Base-by-base conservation (phyloP, 2,113 vertebrate species). In the Erpornis zantholeuca region DNA sequence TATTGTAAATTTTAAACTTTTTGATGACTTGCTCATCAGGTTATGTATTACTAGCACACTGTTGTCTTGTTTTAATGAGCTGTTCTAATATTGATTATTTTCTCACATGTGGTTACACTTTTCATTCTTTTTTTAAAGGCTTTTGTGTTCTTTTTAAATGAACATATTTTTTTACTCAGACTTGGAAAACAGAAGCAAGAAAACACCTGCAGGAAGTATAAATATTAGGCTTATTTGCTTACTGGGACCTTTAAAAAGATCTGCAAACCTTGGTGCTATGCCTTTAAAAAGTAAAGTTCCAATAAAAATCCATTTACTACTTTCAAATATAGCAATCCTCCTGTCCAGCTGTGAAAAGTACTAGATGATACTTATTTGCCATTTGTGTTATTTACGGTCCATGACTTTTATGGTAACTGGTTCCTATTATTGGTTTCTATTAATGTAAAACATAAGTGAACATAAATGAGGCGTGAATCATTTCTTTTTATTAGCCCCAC, bases 401-500 rank as follows among this genome's bases (percentile, higher is more conserved):
- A 97, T 98, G 98, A 98, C 98, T 98, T 99, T 99, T 99, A 99
- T 98, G 98, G 98, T 98, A 99, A 98, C 98, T 98, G 98, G 98
- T 98, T 99, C 98, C 98, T 99, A 98, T 99, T 99, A 99, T 99
- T 98, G 98, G 98, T 99, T 99, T 99, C 98, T 99, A 98, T 98
- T 98, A 99, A 99, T 99, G 98, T 99, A 98, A 99, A 99, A 99
- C 98, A 99, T 99, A 99, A 99, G 98, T 98, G 98, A 99, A 98
- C 98, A 99, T 98, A 99, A 99, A 99, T 99, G 98, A 99, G 98
- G 98, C 98, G 94, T 99, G 98, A 98, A 98, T 99, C 98, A 98
- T 99, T 98, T 98, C 97, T 98, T 99, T 99, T 99, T 98, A 99
- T 99, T 99, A 98, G 98, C 97, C 98, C 95, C 97, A 96, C 96